These are phyloP conservation scores for Alca torda DNA, from an alignment of 2,797 vertebrate genomes.

Conservation along the genomic window DNA sequence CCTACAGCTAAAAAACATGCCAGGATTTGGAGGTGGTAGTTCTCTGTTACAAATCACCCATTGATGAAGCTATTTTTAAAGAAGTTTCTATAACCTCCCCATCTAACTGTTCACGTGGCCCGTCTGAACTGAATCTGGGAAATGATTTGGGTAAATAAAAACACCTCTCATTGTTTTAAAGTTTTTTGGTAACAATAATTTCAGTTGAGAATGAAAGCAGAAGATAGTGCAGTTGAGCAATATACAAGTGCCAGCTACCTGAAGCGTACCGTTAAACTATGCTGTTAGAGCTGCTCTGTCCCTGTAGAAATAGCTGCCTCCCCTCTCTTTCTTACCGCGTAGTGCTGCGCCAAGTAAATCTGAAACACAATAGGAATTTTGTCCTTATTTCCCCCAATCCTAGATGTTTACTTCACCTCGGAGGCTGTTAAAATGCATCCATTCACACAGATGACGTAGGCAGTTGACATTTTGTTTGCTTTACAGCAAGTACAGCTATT, in stretches of 20 bases:
- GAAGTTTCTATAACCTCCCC: background rate
- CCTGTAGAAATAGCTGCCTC: rapidly evolving
- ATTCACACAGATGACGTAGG: background rate
- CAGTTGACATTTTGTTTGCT: background rate
- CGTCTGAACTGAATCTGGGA: background rate
- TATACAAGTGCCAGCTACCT: rapidly evolving
- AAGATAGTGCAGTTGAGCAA: background rate
- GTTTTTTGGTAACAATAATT: background rate
- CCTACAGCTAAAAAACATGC: background rate
- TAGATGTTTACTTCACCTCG: background rate
- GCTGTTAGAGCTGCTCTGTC: rapidly evolving
- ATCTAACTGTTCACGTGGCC: background rate
- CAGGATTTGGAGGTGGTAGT: too few relatives aligned
- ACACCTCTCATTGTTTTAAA: background rate
- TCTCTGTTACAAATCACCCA: background rate
- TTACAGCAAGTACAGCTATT: background rate
- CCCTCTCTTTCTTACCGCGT: background rate
- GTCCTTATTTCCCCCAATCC: background rate
- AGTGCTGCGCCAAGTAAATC: background rate
- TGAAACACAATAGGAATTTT: background rate
- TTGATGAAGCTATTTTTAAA: background rate
- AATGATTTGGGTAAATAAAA: background rate
- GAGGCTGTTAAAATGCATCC: background rate
- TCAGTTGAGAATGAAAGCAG: background rate
- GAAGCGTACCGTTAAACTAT: rapidly evolving